These are phyloP conservation scores for Lasiommata megera DNA, from an alignment of 2,888 invertebrate genomes.

Conservation along the genomic window DNA sequence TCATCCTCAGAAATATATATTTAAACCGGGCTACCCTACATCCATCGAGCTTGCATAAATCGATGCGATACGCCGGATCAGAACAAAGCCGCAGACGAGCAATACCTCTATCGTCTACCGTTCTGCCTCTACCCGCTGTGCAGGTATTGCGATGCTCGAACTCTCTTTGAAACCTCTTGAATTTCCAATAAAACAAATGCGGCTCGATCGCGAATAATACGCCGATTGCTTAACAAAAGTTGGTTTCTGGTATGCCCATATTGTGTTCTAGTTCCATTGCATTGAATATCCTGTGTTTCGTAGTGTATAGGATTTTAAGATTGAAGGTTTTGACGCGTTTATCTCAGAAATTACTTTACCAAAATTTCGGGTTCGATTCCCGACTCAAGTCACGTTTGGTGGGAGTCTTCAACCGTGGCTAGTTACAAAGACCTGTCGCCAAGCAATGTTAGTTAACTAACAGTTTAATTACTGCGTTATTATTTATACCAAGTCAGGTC, in stretches of 20 bases:
- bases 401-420: too few relatives aligned
- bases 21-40: conserved; percentile 25
- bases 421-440: too few relatives aligned
- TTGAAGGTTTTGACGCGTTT: background rate
- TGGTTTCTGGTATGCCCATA: conserved; percentile 3
- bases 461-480: too few relatives aligned
- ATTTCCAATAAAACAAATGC: conserved; percentile 28
- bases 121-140: conserved; percentile 15
- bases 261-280: conserved; percentile 3
- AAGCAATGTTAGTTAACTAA: too few relatives aligned
- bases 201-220: conserved; percentile 25
- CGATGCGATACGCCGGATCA: conserved; percentile 73
- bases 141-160: conserved; percentile 20
- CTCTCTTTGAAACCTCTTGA: conserved; percentile 29
- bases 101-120: conserved; percentile 30
- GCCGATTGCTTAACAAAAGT: conserved; percentile 15
- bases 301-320: too few relatives aligned
- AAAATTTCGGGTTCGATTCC: too few relatives aligned
- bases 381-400: too few relatives aligned
- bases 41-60: conserved; percentile 78
- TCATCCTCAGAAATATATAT: conserved; percentile 23
- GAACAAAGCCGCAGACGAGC: conserved; percentile 69
- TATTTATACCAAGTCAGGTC: too few relatives aligned
- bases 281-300: background rate
- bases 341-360: background rate